Percentiles rank a stretch among this genome's conserved stretches.
Evolutionary conservation across 2,888 invertebrate species (phyloP).

Genomic region (Drosophila falleni): DNA sequence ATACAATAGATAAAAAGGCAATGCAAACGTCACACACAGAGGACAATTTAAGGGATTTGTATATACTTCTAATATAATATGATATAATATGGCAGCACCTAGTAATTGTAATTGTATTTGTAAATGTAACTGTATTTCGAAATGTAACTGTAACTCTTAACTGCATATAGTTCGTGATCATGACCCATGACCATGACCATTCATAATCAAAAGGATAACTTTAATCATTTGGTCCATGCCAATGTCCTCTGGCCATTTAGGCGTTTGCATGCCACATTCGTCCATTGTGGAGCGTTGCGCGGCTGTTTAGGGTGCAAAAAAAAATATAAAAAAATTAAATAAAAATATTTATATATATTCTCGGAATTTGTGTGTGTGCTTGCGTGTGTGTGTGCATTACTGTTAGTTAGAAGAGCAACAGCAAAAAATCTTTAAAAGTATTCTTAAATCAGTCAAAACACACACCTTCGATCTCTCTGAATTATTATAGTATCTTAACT

Average conservation of each 20-base stretch:
- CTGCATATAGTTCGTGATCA: constrained; percentile 20
- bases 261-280: constrained; percentile 60
- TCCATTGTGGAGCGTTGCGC: constrained; percentile 79
- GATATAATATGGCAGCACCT: constrained; percentile 31
- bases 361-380: no score
- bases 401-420: neutral
- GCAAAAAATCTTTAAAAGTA: neutral
- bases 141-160: constrained; percentile 2
- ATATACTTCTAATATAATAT: constrained; percentile 8
- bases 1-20: constrained; percentile 82
- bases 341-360: no score
- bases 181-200: constrained; percentile 34
- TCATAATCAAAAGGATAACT: constrained; percentile 11
- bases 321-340: no score
- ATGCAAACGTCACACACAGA: constrained; percentile 52
- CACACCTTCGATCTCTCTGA: constrained; percentile 4
- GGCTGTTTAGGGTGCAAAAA: constrained; percentile 50
- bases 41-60: constrained; percentile 19
- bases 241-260: constrained; percentile 34
- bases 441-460: constrained; percentile 3
- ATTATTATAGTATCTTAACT: neutral
- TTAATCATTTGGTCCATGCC: constrained; percentile 38
- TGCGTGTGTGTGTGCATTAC: constrained; percentile 16
- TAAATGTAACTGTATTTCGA: constrained; percentile 12
- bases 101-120: constrained; percentile 35